Conservation (phyloP, 2,888 invertebrate genomes). For the Prenolepis imparis region DNA sequence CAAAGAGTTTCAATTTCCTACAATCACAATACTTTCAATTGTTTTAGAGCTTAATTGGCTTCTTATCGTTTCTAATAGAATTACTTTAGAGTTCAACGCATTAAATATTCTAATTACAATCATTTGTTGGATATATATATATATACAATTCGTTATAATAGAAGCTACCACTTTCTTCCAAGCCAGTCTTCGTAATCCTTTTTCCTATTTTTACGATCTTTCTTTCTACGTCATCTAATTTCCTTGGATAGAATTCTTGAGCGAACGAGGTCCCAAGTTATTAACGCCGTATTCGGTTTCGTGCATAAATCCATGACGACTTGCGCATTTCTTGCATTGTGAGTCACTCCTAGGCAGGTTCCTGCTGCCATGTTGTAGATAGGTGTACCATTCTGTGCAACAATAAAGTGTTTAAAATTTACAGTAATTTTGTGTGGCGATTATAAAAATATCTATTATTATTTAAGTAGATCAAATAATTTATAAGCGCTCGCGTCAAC, state of each 20-base stretch:
- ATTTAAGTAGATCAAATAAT: background rate
- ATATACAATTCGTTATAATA: slow-evolving; percentile 22
- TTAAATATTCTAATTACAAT: slow-evolving; percentile 12
- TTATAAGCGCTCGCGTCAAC: background rate
- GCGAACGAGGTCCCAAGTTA: slow-evolving; percentile 88
- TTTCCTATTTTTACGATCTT: slow-evolving; percentile 25
- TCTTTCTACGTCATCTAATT: slow-evolving; percentile 76
- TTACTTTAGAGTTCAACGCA: background rate
- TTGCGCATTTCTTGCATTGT: slow-evolving; percentile 86
- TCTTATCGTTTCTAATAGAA: background rate
- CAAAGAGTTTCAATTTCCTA: slow-evolving; percentile 8
- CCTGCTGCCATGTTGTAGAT: slow-evolving; percentile 96
- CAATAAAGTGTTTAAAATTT: slow-evolving; percentile 28
- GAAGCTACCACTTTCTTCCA: slow-evolving; percentile 25
- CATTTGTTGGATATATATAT: background rate
- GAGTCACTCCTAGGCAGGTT: slow-evolving; percentile 91
- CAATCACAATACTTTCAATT: slow-evolving; percentile 43
- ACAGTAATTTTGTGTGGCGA: background rate
- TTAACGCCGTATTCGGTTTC: slow-evolving; percentile 85
- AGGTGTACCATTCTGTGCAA: slow-evolving; percentile 90
- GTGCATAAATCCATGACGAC: slow-evolving; percentile 89
- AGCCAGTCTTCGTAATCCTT: slow-evolving; percentile 32
- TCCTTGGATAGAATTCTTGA: slow-evolving; percentile 77
- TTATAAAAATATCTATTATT: background rate
- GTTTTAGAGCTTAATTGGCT: slow-evolving; percentile 18